Evolutionary conservation across 1,140 invertebrate species (phyloP), one percentile per base, ranked within the genome.

Genomic region (Caenorhabditis inopinata): DNA sequence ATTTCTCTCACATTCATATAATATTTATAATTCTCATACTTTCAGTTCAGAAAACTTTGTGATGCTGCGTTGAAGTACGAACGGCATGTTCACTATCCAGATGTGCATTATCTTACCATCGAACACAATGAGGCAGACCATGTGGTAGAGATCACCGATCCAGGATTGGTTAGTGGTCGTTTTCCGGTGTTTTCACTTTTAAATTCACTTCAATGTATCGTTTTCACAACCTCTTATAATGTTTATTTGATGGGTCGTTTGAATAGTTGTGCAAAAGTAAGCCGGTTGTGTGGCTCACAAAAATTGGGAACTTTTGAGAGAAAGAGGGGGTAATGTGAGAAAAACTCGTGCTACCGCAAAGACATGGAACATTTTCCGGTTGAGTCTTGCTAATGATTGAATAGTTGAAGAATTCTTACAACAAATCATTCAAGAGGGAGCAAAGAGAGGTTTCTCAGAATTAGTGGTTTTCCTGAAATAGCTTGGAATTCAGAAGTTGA

Each of bases 31-130:
- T n/a, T 51, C 1, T 16, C 6, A 23, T 25, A 45, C 25, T 48
- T 79, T 79, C 78, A 74, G 58, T 79, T 79, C 62, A 46, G 53
- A 48, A 35, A 79, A 49, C 47, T 79, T 14, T 79, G 78, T 42
- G 35, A 49, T 68, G 62, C 58, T 6, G 78, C 78, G 7, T 2
- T 12, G 2, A 79, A 74, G n/a, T 74, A 46, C 29, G 78, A 79
- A 35, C 74, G 45, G 42, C 78, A 79, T 21, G 78, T 74, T 21
- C 62, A 73, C 21, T 79, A 79, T 51, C 51, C 58, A 32, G 78
- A 79, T 47, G 58, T 58, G 9, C 58, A 48, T 46, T 79, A 79
- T 27, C 51, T 79, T 47, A 74, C 68, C 3, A 12, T 79, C 12
- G 68, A 79, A 23, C 38, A 74, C 21, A 45, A 32, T 18, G 78